Percentiles rank a stretch among this genome's conserved stretches.
Conservation (phyloP, 2,797 vertebrate genomes). For the Rallus crepitans region DNA sequence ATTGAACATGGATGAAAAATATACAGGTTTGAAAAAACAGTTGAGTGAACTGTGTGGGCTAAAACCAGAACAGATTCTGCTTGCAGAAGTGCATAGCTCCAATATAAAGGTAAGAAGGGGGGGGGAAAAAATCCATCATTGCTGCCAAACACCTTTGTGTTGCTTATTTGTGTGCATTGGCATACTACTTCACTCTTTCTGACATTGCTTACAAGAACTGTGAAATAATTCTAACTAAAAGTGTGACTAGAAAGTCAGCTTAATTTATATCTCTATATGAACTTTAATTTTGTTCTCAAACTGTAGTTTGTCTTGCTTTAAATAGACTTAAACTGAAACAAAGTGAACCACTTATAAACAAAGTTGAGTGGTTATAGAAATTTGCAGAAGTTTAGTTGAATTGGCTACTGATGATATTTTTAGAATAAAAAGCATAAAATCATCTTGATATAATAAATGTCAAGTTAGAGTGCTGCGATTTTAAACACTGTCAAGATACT, state of each 20-base stretch:
- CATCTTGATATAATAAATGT: background rate
- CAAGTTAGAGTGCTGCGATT: background rate
- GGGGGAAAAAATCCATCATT: background rate
- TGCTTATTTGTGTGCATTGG: background rate
- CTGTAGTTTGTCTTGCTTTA: background rate
- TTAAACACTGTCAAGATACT: background rate
- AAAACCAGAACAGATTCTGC: constrained; percentile 96
- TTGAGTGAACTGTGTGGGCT: constrained; percentile 94
- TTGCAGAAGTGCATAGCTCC: constrained; percentile 94
- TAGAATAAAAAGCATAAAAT: background rate
- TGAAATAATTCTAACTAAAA: background rate
- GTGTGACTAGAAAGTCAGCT: background rate
- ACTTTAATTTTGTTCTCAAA: background rate
- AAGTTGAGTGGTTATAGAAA: background rate
- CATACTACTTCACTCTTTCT: background rate
- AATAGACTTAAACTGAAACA: background rate
- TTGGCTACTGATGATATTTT: background rate
- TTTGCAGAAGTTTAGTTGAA: background rate
- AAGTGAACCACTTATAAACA: background rate
- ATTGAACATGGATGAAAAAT: constrained; percentile 98
- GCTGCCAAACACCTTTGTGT: background rate
- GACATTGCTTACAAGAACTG: background rate
- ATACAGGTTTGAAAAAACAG: constrained; percentile 96
- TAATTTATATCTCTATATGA: background rate
- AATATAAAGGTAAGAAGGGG: constrained; percentile 92